phyloP scores from a whole-genome alignment of 1,140 invertebrate genomes.

The Brachionus calyciflorus region DNA sequence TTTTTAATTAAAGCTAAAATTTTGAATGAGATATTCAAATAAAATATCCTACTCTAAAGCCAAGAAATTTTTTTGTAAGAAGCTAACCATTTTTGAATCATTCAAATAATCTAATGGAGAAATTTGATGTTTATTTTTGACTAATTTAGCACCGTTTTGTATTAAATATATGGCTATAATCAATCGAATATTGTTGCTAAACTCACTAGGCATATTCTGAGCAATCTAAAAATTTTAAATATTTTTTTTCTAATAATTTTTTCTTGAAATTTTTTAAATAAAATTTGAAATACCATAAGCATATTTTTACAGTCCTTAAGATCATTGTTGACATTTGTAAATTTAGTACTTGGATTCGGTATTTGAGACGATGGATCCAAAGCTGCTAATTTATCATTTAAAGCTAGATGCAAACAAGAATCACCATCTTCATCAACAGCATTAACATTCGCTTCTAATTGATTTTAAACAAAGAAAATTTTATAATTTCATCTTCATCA shows the following conservation, averaged over 20 bases:
- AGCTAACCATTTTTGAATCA: slow-evolving; percentile 8
- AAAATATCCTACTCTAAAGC: slow-evolving; percentile 20
- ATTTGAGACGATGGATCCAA: slow-evolving; percentile 41
- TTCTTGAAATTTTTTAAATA: not conserved
- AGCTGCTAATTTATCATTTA: slow-evolving; percentile 39
- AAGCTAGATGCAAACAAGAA: slow-evolving; percentile 69
- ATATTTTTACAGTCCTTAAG: slow-evolving; percentile 20
- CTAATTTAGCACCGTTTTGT: slow-evolving; percentile 43
- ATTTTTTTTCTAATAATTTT: not conserved
- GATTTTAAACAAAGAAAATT: slow-evolving; percentile 11
- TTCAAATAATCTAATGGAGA: slow-evolving; percentile 38
- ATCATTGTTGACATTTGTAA: slow-evolving; percentile 48
- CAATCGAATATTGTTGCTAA: slow-evolving; percentile 22
- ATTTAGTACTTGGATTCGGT: slow-evolving; percentile 52
- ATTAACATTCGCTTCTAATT: slow-evolving; percentile 68
- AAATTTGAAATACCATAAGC: slow-evolving; percentile 3
- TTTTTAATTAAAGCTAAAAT: not conserved
- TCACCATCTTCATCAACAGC: slow-evolving; percentile 81
- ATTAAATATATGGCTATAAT: slow-evolving; percentile 38
- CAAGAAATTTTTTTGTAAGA: slow-evolving; percentile 31
- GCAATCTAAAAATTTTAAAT: slow-evolving; percentile 14
- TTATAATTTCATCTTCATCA: too few relatives aligned
- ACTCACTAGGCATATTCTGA: slow-evolving; percentile 34
- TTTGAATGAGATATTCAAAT: not conserved
- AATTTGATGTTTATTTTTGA: slow-evolving; percentile 43